Base-by-base conservation (phyloP, 2,888 invertebrate species). In the Tachina fera region DNA sequence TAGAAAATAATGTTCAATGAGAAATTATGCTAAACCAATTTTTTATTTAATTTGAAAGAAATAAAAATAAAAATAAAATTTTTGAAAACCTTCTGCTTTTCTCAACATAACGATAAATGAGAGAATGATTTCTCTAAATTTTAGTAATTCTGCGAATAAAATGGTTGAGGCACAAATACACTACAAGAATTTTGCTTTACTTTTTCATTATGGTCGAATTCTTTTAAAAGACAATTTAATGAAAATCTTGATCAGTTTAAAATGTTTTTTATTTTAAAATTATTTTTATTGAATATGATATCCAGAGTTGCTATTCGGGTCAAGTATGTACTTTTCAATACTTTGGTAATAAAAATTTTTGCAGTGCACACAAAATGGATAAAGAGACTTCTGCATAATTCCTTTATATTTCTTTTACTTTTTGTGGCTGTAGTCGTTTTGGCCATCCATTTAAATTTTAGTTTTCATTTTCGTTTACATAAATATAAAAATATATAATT, bases 401-500 rank as follows among this genome's bases (percentile, higher is more conserved):
- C 1, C 31, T 31, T 6, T 31, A 31, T 14, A 53, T 31, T 58
- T 31, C 31, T 14, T 58, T 58, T n/a, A n/a, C 9, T 43, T 14
- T n/a, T 45, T 43, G 63, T 19, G n/a, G n/a, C 8, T 53, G 1
- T 9, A 11, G 11, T 61, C 13, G 9, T 11, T n/a, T n/a, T 49
- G 39, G 41, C 43, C 63, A 78, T 16, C 45, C 31, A 60, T 78
- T 58, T 49, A 61, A 39, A 47, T 39, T n/a, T 49, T 19, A 11
- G 6, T 41, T 56, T 65, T 61, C 4, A 22, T 70, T 70, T 53
- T 56, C 10, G 19, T 45, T 49, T 70, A 71, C 58, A 67, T 65
- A 45, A 51, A 47, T n/a, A n/a, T n/a, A 80, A 51, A 68, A 39
- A 80, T 67, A 16, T 45, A 45, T 39, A 65, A 65, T 49, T 74